These are phyloP conservation scores for Chromobotia macracanthus DNA, from an alignment of 2,797 vertebrate species.

Conservation along the genomic window DNA sequence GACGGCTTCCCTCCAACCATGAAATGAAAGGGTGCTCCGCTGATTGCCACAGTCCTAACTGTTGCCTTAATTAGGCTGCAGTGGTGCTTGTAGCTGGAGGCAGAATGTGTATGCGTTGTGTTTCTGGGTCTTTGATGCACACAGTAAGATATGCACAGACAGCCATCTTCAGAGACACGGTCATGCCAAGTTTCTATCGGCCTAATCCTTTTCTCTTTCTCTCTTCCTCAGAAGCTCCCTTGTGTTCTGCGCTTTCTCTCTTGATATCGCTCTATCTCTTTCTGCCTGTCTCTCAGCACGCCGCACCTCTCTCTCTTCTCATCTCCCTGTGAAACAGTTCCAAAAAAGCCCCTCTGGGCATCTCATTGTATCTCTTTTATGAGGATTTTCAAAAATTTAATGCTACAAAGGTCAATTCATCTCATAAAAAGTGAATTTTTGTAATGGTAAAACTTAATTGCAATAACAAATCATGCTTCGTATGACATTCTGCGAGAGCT, in stretches of 20 bases:
- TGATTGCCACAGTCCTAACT: slow-evolving; percentile 90
- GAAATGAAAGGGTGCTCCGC: slow-evolving; percentile 81
- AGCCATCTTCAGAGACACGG: slow-evolving; percentile 72
- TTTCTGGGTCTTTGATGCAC: slow-evolving; percentile 80
- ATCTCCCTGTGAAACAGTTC: slow-evolving; percentile 49
- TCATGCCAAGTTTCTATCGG: slow-evolving; percentile 79
- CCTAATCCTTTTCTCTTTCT: slow-evolving; percentile 59
- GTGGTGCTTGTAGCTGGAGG: slow-evolving; percentile 88
- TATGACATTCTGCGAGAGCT: slow-evolving; percentile 45
- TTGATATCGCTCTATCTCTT: slow-evolving; percentile 60
- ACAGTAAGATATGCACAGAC: slow-evolving; percentile 78
- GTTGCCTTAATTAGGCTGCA: slow-evolving; percentile 97
- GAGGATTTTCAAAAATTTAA: slow-evolving; percentile 50
- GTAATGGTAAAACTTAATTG: slow-evolving; percentile 59
- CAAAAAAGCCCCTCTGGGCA: slow-evolving; percentile 58
- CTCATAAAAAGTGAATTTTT: slow-evolving; percentile 68
- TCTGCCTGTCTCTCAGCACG: slow-evolving; percentile 47
- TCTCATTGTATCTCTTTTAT: slow-evolving; percentile 58
- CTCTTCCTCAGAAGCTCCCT: slow-evolving; percentile 42
- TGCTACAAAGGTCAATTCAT: slow-evolving; percentile 59
- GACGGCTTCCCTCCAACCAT: slow-evolving; percentile 66
- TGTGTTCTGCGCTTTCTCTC: slow-evolving; percentile 48
- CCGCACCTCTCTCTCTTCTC: slow-evolving; percentile 30
- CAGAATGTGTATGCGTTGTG: slow-evolving; percentile 61
- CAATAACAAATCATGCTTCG: slow-evolving; percentile 54